Evolutionary conservation across 2,113 vertebrate genomes (phyloP).

Genomic region (Tauraco erythrolophus): DNA sequence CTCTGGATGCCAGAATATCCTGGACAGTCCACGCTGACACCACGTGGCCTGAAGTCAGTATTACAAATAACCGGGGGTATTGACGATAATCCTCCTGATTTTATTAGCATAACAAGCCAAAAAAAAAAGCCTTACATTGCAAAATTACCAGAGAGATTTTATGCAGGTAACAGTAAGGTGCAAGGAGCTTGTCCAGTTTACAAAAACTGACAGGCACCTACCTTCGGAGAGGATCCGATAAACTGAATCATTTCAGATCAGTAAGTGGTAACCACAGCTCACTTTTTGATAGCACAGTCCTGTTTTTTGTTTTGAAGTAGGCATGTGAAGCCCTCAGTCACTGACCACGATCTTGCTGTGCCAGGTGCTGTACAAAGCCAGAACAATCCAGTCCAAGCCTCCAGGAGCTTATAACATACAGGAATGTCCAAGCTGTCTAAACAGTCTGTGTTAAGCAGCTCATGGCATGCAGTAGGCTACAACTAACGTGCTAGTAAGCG

Average conservation of each 20-base stretch:
- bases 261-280: not conserved
- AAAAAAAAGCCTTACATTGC: not conserved
- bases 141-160: not conserved
- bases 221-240: not conserved
- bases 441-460: not conserved
- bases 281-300: not conserved
- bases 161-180: not conserved
- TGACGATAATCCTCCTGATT: not conserved
- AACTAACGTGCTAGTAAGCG: not conserved
- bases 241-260: not conserved
- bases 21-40: not conserved
- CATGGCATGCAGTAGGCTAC: not conserved
- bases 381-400: not conserved
- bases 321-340: not conserved
- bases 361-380: not conserved
- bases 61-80: not conserved
- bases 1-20: not conserved
- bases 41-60: not conserved
- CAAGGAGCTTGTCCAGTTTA: not conserved
- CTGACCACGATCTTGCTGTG: not conserved
- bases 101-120: not conserved
- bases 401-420: not conserved
- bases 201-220: not conserved
- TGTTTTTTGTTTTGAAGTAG: not conserved
- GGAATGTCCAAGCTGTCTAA: not conserved